These are phyloP conservation scores for Aspidoscelis tigris DNA, from an alignment of 2,113 vertebrate genomes.

Conservation along the genomic window DNA sequence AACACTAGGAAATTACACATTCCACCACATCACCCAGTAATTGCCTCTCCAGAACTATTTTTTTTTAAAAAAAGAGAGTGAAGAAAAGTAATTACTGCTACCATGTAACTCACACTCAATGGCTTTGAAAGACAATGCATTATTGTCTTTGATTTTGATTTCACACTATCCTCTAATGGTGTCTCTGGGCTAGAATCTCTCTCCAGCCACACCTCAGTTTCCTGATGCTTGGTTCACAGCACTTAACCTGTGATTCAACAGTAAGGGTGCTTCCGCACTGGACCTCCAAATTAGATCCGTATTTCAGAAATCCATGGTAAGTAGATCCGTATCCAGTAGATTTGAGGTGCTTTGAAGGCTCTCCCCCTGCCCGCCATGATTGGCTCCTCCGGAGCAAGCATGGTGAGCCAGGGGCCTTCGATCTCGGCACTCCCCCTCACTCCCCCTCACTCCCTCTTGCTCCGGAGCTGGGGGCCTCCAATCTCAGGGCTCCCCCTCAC, in stretches of 20 bases:
- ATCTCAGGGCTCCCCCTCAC: neutral
- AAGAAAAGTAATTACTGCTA: slow-evolving; percentile 15
- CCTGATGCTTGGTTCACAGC: neutral
- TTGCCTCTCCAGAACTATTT: slow-evolving; percentile 15
- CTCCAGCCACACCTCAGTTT: neutral
- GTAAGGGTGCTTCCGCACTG: neutral
- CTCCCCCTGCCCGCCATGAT: too few species aligned
- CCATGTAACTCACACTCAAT: neutral
- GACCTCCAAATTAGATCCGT: neutral
- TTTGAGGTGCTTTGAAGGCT: too few species aligned
- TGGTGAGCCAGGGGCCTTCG: too few species aligned
- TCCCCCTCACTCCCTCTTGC: neutral
- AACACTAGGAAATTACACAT: neutral
- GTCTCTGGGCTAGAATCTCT: neutral
- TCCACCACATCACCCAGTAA: slow-evolving; percentile 26
- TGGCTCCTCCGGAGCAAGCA: too few species aligned
- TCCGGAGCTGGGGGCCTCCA: too few species aligned
- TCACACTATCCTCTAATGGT: neutral
- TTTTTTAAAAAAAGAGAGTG: neutral
- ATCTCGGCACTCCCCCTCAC: too few species aligned
- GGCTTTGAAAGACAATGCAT: neutral
- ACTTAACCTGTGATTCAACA: neutral
- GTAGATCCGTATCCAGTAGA: too few species aligned
- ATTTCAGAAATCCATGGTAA: too few species aligned
- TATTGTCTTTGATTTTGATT: neutral